Percentiles rank a stretch among this genome's conserved stretches.
These are phyloP conservation scores for pig (Sus scrofa) DNA, from an alignment of 2,113 vertebrate species.

Conservation along the genomic window DNA sequence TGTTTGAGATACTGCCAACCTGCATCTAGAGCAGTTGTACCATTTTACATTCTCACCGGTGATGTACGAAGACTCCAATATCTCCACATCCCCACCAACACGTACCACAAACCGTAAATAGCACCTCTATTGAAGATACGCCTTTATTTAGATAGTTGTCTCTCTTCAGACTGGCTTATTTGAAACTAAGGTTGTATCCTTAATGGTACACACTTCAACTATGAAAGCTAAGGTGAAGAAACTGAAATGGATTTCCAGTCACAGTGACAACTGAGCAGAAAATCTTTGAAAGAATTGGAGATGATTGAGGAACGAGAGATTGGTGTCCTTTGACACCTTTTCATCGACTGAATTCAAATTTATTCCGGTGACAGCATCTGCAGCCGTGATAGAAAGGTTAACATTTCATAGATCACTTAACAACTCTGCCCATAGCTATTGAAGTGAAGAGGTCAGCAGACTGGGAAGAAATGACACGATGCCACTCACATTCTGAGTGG, in stretches of 20 bases:
- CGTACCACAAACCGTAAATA: constrained; percentile 27
- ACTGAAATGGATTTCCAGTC: constrained; percentile 55
- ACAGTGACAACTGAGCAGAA: constrained; percentile 68
- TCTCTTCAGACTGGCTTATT: constrained; percentile 10
- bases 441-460: constrained; percentile 70
- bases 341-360: constrained; percentile 72
- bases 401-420: constrained; percentile 73
- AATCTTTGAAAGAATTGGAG: constrained; percentile 69
- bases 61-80: neutral
- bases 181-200: constrained; percentile 26
- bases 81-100: neutral
- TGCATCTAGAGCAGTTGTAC: neutral
- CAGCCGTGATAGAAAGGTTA: constrained; percentile 68
- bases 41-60: constrained; percentile 13
- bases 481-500: constrained; percentile 63
- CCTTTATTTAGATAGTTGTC: constrained; percentile 17
- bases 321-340: constrained; percentile 76
- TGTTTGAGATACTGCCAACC: constrained; percentile 35
- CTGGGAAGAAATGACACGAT: constrained; percentile 64
- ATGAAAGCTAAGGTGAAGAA: constrained; percentile 47
- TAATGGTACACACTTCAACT: constrained; percentile 37
- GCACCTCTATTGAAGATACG: constrained; percentile 40
- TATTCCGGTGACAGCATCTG: constrained; percentile 48
- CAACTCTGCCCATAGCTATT: constrained; percentile 52
- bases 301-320: constrained; percentile 69